Conservation (phyloP, 1,140 invertebrate genomes). For the Drosophila malerkotliana region DNA sequence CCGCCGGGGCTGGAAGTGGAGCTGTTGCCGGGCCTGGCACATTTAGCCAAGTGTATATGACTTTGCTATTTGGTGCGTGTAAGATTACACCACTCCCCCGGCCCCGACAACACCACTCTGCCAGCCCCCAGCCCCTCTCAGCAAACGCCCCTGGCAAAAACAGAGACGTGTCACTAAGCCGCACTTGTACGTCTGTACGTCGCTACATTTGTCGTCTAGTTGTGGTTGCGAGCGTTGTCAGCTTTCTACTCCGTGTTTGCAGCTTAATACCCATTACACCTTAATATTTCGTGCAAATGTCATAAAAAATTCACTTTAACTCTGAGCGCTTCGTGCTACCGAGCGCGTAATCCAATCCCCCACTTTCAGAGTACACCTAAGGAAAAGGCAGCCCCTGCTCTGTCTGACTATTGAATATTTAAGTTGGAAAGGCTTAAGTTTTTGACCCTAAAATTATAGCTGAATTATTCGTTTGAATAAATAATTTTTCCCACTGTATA, state of each 20-base stretch:
- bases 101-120: slow-evolving; percentile 28
- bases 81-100: slow-evolving; percentile 55
- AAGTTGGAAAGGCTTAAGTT: not conserved
- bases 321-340: slow-evolving; percentile 45
- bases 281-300: slow-evolving; percentile 80
- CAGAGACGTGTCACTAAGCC: slow-evolving; percentile 69
- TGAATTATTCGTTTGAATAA: not conserved
- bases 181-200: slow-evolving; percentile 69
- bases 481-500: slow-evolving; percentile 17
- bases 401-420: no score
- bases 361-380: slow-evolving; percentile 15
- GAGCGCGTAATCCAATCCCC: slow-evolving; percentile 63
- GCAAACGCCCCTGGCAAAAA: slow-evolving; percentile 16
- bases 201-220: slow-evolving; percentile 34
- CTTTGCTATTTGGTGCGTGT: slow-evolving; percentile 68
- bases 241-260: slow-evolving; percentile 57
- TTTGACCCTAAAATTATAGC: no score
- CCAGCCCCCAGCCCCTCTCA: not conserved
- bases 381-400: not conserved
- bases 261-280: slow-evolving; percentile 76
- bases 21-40: slow-evolving; percentile 7
- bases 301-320: slow-evolving; percentile 76
- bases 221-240: slow-evolving; percentile 62
- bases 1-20: slow-evolving; percentile 20
- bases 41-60: slow-evolving; percentile 39